Evolutionary conservation across 2,888 invertebrate species (phyloP).

Genomic region (Kryphioiulus occultus): DNA sequence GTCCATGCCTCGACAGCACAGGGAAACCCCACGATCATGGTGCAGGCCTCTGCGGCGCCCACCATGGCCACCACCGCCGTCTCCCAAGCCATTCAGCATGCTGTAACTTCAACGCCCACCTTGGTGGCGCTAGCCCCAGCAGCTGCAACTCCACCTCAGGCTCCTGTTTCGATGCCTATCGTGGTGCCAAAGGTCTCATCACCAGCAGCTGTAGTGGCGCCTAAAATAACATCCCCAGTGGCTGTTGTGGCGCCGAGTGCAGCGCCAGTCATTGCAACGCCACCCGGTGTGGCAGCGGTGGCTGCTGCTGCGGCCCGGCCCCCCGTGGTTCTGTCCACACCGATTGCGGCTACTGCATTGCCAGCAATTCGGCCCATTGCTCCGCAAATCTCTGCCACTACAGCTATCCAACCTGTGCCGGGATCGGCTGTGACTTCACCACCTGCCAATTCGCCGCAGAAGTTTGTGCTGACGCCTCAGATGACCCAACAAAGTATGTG

Average conservation of each 20-base stretch:
- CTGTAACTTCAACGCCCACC: neutral
- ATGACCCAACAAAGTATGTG: slow-evolving; percentile 92
- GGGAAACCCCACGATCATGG: neutral
- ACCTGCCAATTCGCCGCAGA: slow-evolving; percentile 61
- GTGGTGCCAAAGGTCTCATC: neutral
- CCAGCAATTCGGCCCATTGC: slow-evolving; percentile 48
- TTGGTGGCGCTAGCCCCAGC: neutral
- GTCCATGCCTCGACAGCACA: slow-evolving; percentile 1
- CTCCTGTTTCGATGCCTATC: slow-evolving; percentile 3
- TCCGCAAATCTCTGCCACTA: slow-evolving; percentile 57
- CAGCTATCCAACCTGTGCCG: slow-evolving; percentile 58
- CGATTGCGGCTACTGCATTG: slow-evolving; percentile 57
- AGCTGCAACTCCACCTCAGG: neutral
- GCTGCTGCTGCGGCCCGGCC: neutral
- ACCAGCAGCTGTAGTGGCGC: neutral
- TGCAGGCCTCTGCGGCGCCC: slow-evolving; percentile 2
- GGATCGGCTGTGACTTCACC: slow-evolving; percentile 55
- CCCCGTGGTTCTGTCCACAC: slow-evolving; percentile 43
- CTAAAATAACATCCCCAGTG: neutral
- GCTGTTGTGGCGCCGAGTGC: neutral
- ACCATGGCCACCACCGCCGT: neutral
- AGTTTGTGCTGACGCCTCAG: slow-evolving; percentile 88
- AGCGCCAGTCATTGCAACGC: neutral
- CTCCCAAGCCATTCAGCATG: neutral
- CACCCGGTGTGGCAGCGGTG: neutral